Percentiles rank a stretch among this genome's conserved stretches.
Evolutionary conservation across 1,140 invertebrate species (phyloP).

Genomic region (Drosophila ananassae): DNA sequence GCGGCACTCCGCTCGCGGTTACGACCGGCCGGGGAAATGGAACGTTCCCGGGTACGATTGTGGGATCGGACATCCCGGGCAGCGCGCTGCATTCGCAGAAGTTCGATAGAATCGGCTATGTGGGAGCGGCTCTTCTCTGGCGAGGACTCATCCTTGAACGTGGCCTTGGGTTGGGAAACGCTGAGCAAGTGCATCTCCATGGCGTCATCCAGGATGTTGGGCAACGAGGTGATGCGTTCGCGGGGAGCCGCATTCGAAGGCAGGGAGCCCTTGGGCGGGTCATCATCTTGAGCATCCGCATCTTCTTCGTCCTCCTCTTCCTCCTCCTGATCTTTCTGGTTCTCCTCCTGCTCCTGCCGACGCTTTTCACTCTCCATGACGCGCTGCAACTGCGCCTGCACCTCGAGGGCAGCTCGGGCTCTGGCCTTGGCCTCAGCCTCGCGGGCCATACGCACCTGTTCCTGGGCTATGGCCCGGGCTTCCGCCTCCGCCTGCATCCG

Average conservation of each 20-base stretch:
- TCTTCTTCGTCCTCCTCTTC: slow-evolving; percentile 19
- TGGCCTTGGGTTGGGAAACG: slow-evolving; percentile 12
- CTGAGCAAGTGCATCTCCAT: slow-evolving; percentile 56
- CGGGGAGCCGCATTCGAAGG: slow-evolving; percentile 27
- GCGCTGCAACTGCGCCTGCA: slow-evolving; percentile 46
- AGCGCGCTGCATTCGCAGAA: slow-evolving; percentile 66
- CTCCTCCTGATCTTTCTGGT: slow-evolving; percentile 2
- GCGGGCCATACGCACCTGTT: slow-evolving; percentile 40
- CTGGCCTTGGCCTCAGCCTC: slow-evolving; percentile 52
- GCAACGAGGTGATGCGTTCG: slow-evolving; percentile 51
- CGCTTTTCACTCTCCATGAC: slow-evolving; percentile 45
- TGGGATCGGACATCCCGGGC: slow-evolving; percentile 61
- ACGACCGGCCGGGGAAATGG: slow-evolving; percentile 35
- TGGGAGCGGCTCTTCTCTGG: slow-evolving; percentile 51
- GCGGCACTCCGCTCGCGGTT: slow-evolving; percentile 63
- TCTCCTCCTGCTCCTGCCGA: slow-evolving; percentile 2
- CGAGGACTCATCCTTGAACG: slow-evolving; percentile 44
- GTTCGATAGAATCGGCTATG: slow-evolving; percentile 67
- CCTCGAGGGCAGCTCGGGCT: slow-evolving; percentile 50
- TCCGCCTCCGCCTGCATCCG: slow-evolving; percentile 48
- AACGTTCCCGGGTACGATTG: slow-evolving; percentile 62
- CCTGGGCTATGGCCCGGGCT: slow-evolving; percentile 50
- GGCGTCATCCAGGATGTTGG: slow-evolving; percentile 49
- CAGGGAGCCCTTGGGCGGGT: slow-evolving; percentile 10
- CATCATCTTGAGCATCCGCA: neutral